These are phyloP conservation scores for Rhipidura dahli DNA, from an alignment of 2,113 vertebrate species.

Conservation along the genomic window DNA sequence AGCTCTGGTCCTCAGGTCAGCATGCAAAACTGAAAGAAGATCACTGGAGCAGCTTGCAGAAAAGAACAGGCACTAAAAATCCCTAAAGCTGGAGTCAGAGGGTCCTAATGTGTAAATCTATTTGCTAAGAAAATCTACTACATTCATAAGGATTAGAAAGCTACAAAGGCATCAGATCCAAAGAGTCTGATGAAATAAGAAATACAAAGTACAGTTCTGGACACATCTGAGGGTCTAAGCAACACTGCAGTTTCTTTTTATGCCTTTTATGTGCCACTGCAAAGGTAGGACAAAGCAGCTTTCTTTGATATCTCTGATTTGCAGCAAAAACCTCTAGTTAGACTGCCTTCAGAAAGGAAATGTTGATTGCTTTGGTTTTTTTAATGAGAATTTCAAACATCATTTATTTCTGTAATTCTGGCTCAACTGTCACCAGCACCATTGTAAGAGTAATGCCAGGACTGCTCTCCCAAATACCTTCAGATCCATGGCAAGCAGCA, in stretches of 20 bases:
- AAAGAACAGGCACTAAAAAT: not conserved
- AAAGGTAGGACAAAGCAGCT: not conserved
- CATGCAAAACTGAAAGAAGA: not conserved
- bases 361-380: accelerated
- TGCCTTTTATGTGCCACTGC: not conserved
- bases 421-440: not conserved
- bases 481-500: not conserved
- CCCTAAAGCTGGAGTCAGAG: not conserved
- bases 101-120: not conserved
- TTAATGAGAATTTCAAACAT: not conserved
- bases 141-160: not conserved
- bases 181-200: not conserved
- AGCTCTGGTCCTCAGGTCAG: not conserved
- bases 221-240: not conserved
- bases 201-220: not conserved
- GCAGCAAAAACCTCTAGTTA: not conserved
- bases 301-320: not conserved
- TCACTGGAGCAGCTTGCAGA: not conserved
- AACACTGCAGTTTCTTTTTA: not conserved
- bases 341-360: not conserved
- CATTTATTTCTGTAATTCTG: not conserved
- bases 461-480: not conserved
- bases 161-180: not conserved
- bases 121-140: not conserved
- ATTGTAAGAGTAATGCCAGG: not conserved